Evolutionary conservation across 2,797 vertebrate species (phyloP).

Genomic region (Petrocephalus schoutedeni): DNA sequence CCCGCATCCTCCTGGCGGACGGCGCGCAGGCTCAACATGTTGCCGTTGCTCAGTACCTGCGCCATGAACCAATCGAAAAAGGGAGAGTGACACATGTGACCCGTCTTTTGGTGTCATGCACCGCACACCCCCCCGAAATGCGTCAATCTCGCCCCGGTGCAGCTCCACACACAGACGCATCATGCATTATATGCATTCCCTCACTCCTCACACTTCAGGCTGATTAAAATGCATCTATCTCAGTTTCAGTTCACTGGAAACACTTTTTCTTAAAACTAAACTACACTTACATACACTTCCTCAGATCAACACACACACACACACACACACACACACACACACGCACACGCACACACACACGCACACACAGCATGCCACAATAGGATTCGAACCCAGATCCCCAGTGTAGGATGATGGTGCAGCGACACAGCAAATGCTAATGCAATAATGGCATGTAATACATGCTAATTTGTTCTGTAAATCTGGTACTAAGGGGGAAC

Average conservation of each 20-base stretch:
- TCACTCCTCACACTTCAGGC: too few species aligned
- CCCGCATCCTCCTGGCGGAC: conserved; percentile 82
- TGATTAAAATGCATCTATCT: too few species aligned
- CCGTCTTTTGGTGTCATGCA: too few species aligned
- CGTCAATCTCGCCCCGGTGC: background rate
- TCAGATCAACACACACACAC: too few species aligned
- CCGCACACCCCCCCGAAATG: background rate
- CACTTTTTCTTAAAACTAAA: too few species aligned
- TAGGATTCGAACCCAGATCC: background rate
- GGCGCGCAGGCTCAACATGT: conserved; percentile 77
- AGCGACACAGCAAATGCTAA: background rate
- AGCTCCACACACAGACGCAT: background rate
- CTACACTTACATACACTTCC: too few species aligned
- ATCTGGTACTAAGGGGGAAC: background rate
- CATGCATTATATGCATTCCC: too few species aligned
- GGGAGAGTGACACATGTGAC: background rate
- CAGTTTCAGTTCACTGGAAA: too few species aligned
- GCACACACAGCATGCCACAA: background rate
- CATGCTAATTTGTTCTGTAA: background rate
- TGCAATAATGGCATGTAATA: background rate
- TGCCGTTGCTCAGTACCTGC: conserved; percentile 88
- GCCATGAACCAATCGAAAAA: conserved; percentile 1
- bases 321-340: too few species aligned
- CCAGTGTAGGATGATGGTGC: background rate
- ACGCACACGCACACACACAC: too few species aligned